phyloP scores from a whole-genome alignment of 2,797 vertebrate species.

The Pangasius macronema region DNA sequence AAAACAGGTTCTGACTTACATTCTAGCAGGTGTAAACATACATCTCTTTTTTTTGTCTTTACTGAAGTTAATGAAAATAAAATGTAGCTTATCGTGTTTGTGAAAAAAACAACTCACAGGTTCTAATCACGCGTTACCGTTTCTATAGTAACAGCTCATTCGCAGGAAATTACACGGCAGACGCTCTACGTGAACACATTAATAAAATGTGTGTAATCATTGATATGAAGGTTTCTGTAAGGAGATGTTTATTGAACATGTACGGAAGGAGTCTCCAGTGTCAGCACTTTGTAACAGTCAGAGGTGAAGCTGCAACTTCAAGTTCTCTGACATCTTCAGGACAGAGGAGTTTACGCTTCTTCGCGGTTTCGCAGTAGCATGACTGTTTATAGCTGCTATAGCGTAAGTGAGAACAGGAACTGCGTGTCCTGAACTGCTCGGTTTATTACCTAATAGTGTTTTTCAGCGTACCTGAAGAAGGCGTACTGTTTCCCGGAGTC shows the following conservation, averaged over 20 bases:
- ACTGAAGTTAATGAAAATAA: background rate
- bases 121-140: background rate
- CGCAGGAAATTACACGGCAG: too few relatives aligned
- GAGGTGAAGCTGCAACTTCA: background rate
- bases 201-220: background rate
- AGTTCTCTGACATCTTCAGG: too few relatives aligned
- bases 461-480: slow-evolving; percentile 82
- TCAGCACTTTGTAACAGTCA: background rate
- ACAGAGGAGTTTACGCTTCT: too few relatives aligned
- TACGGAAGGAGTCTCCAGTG: background rate
- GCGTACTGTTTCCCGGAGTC: slow-evolving; percentile 78
- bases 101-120: background rate
- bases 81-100: background rate
- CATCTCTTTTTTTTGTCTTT: background rate
- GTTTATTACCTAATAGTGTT: background rate
- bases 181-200: background rate
- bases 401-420: background rate
- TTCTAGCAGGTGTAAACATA: background rate
- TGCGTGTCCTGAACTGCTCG: background rate
- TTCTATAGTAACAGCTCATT: background rate
- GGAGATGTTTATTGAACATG: background rate
- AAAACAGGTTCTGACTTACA: background rate
- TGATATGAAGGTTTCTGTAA: background rate
- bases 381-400: background rate
- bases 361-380: too few relatives aligned